Percentiles rank a stretch among this genome's conserved stretches.
These are phyloP conservation scores for Mormyrops boulengeri DNA, from an alignment of 2,797 vertebrate species.

Conservation along the genomic window DNA sequence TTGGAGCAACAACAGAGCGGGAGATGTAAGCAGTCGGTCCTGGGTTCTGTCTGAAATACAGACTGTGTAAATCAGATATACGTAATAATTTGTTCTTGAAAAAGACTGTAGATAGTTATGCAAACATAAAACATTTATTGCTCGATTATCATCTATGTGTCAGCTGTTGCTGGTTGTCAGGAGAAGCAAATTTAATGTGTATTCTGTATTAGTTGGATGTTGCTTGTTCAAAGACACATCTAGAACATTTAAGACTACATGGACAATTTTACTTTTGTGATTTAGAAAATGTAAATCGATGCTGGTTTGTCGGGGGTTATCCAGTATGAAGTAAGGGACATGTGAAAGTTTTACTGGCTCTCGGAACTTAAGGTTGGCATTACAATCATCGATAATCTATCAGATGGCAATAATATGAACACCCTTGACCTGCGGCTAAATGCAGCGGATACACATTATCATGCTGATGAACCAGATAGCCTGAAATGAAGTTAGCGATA, in stretches of 20 bases:
- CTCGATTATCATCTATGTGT: not conserved
- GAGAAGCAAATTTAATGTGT: not conserved
- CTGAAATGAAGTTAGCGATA: not conserved
- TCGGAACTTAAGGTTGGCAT: not conserved
- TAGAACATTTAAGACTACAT: not conserved
- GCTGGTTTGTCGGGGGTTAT: not conserved
- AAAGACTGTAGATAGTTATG: not conserved
- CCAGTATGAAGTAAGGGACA: not conserved
- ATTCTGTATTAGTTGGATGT: not conserved
- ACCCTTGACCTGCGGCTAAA: not conserved
- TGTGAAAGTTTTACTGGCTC: not conserved
- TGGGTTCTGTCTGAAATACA: not conserved
- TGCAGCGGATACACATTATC: not conserved
- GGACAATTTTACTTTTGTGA: not conserved
- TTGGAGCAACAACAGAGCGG: slow-evolving; percentile 63
- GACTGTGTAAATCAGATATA: not conserved
- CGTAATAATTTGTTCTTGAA: not conserved
- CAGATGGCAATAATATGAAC: not conserved
- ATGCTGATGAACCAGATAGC: not conserved
- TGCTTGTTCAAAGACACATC: not conserved
- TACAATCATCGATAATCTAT: not conserved
- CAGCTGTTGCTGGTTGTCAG: not conserved
- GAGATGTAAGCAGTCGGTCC: slow-evolving; percentile 38
- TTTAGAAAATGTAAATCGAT: not conserved
- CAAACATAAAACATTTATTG: not conserved